Evolutionary conservation across 2,888 invertebrate genomes (phyloP).

Genomic region (Myopa tessellatipennis): DNA sequence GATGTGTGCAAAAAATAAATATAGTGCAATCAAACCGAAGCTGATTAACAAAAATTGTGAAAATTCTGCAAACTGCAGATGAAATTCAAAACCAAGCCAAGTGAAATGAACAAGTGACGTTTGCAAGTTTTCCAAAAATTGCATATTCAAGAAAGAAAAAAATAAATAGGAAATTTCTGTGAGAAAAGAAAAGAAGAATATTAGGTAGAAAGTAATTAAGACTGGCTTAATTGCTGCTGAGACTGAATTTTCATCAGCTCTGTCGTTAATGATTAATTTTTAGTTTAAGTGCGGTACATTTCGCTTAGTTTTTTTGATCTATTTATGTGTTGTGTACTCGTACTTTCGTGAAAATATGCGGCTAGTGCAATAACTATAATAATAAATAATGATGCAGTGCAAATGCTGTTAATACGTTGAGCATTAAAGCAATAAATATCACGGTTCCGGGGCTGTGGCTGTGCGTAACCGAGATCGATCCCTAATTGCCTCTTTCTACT

Average conservation of each 20-base stretch:
- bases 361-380: not conserved
- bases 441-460: constrained; percentile 29
- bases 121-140: constrained; percentile 35
- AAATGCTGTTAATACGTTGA: not conserved
- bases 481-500: not conserved
- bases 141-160: constrained; percentile 13
- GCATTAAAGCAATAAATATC: constrained; percentile 19
- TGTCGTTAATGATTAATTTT: constrained; percentile 28
- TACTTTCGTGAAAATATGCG: not conserved
- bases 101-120: constrained; percentile 32
- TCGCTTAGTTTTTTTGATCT: constrained; percentile 8
- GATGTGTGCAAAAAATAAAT: not conserved
- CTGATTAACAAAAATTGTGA: constrained; percentile 4
- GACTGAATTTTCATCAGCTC: not conserved
- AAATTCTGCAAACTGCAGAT: constrained; percentile 20
- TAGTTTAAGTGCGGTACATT: not conserved
- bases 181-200: not conserved
- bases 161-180: not conserved
- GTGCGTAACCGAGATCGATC: not conserved
- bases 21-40: not conserved
- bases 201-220: constrained; percentile 17
- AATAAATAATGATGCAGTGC: not conserved
- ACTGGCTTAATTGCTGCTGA: not conserved
- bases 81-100: not conserved
- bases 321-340: not conserved